Base-by-base conservation (phyloP, 30 jellyfish, hydroid and myxozoan genomes). In the Pelagia noctiluca region DNA sequence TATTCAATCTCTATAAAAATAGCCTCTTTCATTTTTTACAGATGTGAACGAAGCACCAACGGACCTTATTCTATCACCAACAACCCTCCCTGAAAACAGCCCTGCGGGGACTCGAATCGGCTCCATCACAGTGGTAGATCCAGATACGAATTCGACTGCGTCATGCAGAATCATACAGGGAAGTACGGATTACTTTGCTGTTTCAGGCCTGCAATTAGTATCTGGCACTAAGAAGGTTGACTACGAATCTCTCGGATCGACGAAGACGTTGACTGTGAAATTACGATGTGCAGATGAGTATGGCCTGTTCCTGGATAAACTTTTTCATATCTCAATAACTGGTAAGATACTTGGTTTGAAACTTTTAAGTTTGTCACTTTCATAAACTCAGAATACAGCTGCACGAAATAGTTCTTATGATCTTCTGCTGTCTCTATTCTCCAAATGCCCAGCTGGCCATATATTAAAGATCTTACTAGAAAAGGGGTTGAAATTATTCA, bases 41-140 rank as follows among this genome's bases (percentile, higher is more conserved):
- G 95, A 91, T 71, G 95, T 85, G 19, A 91, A 91, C 48, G 98
- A 91, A 54, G 80, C 96, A 13, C 98, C 98, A 8, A 86, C 91
- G 4, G 90, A 75, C 49, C 63, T 91, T 18, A 3, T 7, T n/a
- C 69, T 91, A 7, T 25, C 84, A 18, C 53, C 83, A 13, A 23
- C 49, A 24, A 50, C 48, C 24, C 83, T 91, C 0, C 65, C 87
- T 0, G 98, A 91, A 48, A 86, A 86, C 84, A 82, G 92, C 60
- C 86, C 88, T 0, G 68, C 82, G 3, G 89, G 88, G 3, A 72
- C 96, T 13, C n/a, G 37, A 11, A 79, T 84, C 25, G 92, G 92
- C 10, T 34, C 89, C 8, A 64, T 91, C 8, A 52, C 36, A 19
- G 96, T 91, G 0, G 22, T 50, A 0, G 97, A 89, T 61, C 90